Conservation (phyloP, 2,888 invertebrate species). For the Heliothis peltigera region DNA sequence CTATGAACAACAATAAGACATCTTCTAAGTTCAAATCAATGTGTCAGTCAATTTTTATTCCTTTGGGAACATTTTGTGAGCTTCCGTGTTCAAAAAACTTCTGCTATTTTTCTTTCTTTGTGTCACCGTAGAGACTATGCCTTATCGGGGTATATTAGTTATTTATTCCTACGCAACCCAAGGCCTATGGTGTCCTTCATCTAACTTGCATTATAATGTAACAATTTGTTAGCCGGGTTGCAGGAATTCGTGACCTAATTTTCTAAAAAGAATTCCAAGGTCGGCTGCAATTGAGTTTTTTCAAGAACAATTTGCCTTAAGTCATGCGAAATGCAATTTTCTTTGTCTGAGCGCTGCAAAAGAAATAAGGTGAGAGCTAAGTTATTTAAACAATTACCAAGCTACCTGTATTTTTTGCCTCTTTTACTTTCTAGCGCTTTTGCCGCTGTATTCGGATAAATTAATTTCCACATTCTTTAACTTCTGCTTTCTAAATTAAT, state of each 20-base stretch:
- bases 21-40: constrained; percentile 41
- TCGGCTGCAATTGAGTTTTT: constrained; percentile 35
- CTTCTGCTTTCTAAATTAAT: background rate
- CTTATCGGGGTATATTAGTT: constrained; percentile 86
- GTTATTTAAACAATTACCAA: constrained; percentile 43
- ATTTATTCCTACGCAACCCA: constrained; percentile 79
- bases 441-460: constrained; percentile 5
- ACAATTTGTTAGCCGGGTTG: constrained; percentile 35
- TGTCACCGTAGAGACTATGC: constrained; percentile 68
- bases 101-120: constrained; percentile 29
- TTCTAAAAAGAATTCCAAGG: constrained; percentile 41
- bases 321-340: constrained; percentile 48
- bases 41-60: constrained; percentile 35
- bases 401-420: constrained; percentile 27
- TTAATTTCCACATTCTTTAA: constrained; percentile 3
- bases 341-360: constrained; percentile 41
- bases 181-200: constrained; percentile 75
- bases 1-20: constrained; percentile 8
- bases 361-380: constrained; percentile 45
- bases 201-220: constrained; percentile 78
- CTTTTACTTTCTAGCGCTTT: constrained; percentile 7
- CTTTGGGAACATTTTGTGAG: constrained; percentile 27
- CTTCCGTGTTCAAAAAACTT: constrained; percentile 38
- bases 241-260: constrained; percentile 48
- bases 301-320: constrained; percentile 37